Percentiles rank a stretch among this genome's conserved stretches.
Evolutionary conservation across 2,113 vertebrate species (phyloP).

Genomic region (Leucosticte australis): DNA sequence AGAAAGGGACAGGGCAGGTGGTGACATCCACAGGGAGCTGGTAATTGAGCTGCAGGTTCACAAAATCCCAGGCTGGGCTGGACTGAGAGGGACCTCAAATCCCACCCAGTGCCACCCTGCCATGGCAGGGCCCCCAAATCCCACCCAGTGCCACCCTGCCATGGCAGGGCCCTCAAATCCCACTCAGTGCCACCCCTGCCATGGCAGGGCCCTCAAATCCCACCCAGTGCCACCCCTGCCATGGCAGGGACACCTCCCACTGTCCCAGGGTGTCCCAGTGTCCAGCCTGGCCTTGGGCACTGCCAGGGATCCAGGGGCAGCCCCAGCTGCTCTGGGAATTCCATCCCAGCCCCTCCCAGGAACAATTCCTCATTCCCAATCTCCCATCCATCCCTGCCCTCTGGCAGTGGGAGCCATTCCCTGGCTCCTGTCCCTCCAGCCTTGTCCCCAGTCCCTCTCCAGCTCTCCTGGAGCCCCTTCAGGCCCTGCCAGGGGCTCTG

Average conservation of each 20-base stretch:
- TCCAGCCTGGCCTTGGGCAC: background rate
- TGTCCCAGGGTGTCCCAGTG: background rate
- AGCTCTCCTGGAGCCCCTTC: background rate
- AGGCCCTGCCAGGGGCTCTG: background rate
- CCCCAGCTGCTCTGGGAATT: background rate
- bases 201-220: background rate
- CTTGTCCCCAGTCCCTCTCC: background rate
- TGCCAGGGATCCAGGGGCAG: background rate
- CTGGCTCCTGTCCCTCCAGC: background rate
- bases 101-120: background rate
- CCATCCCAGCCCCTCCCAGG: background rate
- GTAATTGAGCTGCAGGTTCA: accelerated
- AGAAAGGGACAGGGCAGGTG: background rate
- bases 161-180: too few species aligned
- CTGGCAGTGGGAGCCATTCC: background rate
- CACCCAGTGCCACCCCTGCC: background rate
- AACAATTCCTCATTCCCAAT: background rate
- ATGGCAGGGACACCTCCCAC: background rate
- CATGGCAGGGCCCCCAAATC: background rate
- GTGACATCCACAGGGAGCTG: accelerated
- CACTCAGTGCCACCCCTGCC: too few species aligned
- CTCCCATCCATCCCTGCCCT: background rate
- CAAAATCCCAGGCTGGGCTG: background rate
- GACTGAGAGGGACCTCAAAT: background rate
- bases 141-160: too few species aligned